Evolutionary conservation across 2,888 invertebrate genomes (phyloP).

Genomic region (Halictus ligatus): DNA sequence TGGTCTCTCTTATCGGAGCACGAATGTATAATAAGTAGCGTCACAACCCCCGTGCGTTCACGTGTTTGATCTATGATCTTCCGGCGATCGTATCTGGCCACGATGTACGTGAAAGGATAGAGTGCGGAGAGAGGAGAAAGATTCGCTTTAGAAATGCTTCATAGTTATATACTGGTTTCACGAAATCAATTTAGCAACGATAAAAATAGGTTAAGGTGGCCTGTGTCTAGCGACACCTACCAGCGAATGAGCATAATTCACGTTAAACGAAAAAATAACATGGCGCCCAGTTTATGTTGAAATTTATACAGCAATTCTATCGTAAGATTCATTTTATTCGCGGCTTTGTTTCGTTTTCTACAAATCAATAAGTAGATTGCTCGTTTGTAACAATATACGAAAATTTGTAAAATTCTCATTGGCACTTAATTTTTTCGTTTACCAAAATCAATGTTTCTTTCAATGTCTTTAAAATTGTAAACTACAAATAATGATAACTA

Average conservation of each 20-base stretch:
- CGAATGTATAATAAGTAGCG: constrained; percentile 84
- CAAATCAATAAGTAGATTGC: no score
- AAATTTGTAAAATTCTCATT: no score
- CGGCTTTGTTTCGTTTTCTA: no score
- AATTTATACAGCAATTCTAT: not conserved
- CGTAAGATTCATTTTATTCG: no score
- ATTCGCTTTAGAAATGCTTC: constrained; percentile 48
- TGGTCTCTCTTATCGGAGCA: constrained; percentile 75
- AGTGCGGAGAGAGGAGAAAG: constrained; percentile 14
- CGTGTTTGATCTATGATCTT: constrained; percentile 84
- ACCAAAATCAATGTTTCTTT: not conserved
- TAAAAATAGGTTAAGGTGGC: not conserved
- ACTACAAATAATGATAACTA: not conserved
- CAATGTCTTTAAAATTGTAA: not conserved
- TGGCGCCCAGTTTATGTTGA: not conserved
- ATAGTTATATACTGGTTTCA: constrained; percentile 41
- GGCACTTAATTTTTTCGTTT: not conserved
- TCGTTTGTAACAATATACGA: no score
- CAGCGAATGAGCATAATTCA: not conserved
- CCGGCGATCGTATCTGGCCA: constrained; percentile 76
- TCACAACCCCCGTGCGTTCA: constrained; percentile 79
- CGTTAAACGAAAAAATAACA: not conserved
- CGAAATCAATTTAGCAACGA: constrained; percentile 26
- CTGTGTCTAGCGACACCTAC: not conserved
- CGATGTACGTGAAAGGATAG: constrained; percentile 62